Percentiles rank a stretch among this genome's conserved stretches.
These are phyloP conservation scores for Callimorpha dominula DNA, from an alignment of 2,888 invertebrate genomes.

Conservation along the genomic window DNA sequence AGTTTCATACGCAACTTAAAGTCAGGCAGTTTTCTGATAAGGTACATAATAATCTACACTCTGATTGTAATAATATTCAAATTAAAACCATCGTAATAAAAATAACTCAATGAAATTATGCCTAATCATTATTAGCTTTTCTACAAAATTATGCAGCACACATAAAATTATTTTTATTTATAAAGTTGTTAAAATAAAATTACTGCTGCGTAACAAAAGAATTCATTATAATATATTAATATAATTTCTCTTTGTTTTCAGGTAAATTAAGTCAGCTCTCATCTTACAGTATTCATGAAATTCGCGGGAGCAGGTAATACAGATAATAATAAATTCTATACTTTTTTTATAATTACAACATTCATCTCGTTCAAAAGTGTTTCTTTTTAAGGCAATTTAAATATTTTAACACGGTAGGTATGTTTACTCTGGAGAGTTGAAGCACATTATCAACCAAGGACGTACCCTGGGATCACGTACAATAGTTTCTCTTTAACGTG, in stretches of 20 bases:
- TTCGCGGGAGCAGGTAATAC: conserved; percentile 48
- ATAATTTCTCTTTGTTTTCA: conserved; percentile 48
- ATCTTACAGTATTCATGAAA: conserved; percentile 46
- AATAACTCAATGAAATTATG: not conserved
- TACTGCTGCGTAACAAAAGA: conserved; percentile 39
- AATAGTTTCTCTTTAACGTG: too few species aligned
- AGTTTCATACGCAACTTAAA: too few species aligned
- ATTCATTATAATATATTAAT: conserved; percentile 53
- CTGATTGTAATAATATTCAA: not conserved
- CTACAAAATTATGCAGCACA: conserved; percentile 12
- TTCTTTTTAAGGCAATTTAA: not conserved
- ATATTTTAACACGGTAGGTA: not conserved
- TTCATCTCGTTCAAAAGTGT: conserved; percentile 14
- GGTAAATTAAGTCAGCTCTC: conserved; percentile 42
- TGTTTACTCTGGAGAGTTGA: not conserved
- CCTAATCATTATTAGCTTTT: conserved; percentile 5
- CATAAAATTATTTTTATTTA: conserved; percentile 26
- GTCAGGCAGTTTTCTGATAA: too few species aligned
- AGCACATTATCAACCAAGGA: too few species aligned
- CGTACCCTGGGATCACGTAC: too few species aligned
- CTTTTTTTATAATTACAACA: conserved; percentile 40
- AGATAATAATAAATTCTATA: conserved; percentile 31
- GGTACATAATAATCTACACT: too few species aligned
- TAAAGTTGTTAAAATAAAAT: conserved; percentile 38
- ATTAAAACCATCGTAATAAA: not conserved